A percentile compares a stretch with the other conserved stretches of the same genome.
These are phyloP conservation scores for Agrilus cyanescens DNA, from an alignment of 2,888 invertebrate species.

Conservation along the genomic window DNA sequence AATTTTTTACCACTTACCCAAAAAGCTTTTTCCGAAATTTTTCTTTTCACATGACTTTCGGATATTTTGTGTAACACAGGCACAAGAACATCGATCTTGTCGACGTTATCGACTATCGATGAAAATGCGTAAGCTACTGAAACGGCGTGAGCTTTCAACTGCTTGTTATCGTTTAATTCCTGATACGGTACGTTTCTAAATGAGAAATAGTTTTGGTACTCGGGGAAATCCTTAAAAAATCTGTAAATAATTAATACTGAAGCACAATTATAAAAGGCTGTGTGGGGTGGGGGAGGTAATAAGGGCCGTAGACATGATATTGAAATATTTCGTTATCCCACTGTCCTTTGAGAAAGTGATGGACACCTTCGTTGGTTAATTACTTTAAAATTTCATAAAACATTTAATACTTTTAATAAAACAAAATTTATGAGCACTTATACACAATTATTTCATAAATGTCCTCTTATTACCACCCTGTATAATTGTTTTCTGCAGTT, in stretches of 20 bases:
- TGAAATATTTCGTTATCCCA: too few relatives aligned
- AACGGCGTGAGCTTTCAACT: conserved; percentile 41
- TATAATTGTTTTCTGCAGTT: too few relatives aligned
- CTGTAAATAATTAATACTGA: conserved; percentile 25
- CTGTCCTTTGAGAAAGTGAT: too few relatives aligned
- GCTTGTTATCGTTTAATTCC: conserved; percentile 36
- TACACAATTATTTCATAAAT: too few relatives aligned
- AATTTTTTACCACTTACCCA: conserved; percentile 9
- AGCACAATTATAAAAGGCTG: too few relatives aligned
- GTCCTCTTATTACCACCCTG: too few relatives aligned
- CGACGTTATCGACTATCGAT: conserved; percentile 39
- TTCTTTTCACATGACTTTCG: conserved; percentile 28
- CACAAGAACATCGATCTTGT: conserved; percentile 37
- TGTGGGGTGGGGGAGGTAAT: too few relatives aligned
- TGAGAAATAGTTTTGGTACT: conserved; percentile 37
- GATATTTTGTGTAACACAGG: conserved; percentile 39
- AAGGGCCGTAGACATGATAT: too few relatives aligned
- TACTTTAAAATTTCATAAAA: too few relatives aligned
- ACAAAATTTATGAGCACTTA: too few relatives aligned
- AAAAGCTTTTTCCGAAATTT: conserved; percentile 15
- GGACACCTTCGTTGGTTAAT: too few relatives aligned
- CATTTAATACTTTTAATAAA: too few relatives aligned
- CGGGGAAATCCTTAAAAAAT: conserved; percentile 38
- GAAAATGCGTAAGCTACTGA: conserved; percentile 39
- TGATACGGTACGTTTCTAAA: conserved; percentile 37